A percentile compares a stretch with the other conserved stretches of the same genome.
Conservation (phyloP, 2,888 invertebrate genomes). For the Cremastobaeus sp. region DNA sequence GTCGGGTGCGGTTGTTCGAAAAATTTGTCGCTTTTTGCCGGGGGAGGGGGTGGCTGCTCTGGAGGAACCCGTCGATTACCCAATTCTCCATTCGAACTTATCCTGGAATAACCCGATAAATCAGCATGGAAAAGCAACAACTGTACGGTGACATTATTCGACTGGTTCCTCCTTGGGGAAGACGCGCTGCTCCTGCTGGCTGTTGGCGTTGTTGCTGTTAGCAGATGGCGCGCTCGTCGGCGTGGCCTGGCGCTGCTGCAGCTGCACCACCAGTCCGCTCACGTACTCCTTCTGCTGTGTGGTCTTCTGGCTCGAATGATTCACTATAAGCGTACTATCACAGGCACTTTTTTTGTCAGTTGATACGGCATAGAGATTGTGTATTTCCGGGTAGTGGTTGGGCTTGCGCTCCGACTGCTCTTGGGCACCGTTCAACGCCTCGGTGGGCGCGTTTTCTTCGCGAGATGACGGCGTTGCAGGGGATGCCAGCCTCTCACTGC, state of each 20-base stretch:
- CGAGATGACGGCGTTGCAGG: conserved; percentile 74
- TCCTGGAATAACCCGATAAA: no score
- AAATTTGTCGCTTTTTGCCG: conserved; percentile 27
- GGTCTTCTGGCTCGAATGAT: conserved; percentile 78
- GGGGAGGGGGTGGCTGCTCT: conserved; percentile 19
- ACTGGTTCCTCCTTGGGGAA: conserved; percentile 76
- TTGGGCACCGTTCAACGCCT: conserved; percentile 72
- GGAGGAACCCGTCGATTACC: conserved; percentile 12
- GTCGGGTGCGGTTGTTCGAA: conserved; percentile 62
- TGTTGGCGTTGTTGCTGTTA: conserved; percentile 59
- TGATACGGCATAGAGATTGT: conserved; percentile 77
- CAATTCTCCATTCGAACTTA: conserved; percentile 10
- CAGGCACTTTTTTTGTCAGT: conserved; percentile 80
- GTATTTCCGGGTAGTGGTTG: conserved; percentile 77
- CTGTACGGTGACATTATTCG: conserved; percentile 69
- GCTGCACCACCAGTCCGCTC: conserved; percentile 75
- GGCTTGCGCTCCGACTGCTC: conserved; percentile 54
- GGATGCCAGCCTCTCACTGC: neutral
- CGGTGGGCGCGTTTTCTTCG: conserved; percentile 72
- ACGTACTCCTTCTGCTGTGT: conserved; percentile 70
- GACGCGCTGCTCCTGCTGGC: conserved; percentile 67
- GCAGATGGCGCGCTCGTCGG: conserved; percentile 56
- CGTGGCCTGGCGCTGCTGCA: conserved; percentile 71
- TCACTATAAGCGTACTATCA: conserved; percentile 79
- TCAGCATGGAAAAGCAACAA: no score